phyloP scores from a whole-genome alignment of 2,888 invertebrate species.

The Eristalis arbustorum region DNA sequence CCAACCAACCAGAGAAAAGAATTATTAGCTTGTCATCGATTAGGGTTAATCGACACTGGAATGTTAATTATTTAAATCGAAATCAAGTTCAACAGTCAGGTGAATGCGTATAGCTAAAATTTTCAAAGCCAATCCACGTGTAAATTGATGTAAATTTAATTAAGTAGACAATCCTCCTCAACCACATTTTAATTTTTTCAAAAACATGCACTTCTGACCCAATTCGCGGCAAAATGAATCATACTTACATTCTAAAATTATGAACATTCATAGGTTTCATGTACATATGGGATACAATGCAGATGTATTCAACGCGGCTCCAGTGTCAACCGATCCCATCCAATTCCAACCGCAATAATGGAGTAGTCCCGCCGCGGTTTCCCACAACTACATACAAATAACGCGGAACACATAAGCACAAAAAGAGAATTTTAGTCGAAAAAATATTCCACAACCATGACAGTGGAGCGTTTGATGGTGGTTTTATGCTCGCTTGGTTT shows the following conservation, averaged over 20 bases:
- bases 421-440: neutral
- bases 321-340: constrained; percentile 26
- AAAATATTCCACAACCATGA: neutral
- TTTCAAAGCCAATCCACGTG: no score
- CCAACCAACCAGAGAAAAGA: no score
- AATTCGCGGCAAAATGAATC: no score
- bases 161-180: no score
- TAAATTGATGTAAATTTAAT: no score
- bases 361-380: constrained; percentile 48
- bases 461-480: neutral
- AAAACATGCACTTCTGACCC: no score
- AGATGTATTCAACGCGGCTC: neutral
- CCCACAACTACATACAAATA: constrained; percentile 35
- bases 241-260: neutral
- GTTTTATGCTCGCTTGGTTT: neutral
- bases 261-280: neutral
- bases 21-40: no score
- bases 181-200: no score
- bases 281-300: neutral
- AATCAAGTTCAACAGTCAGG: no score
- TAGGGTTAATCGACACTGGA: no score
- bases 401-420: neutral
- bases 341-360: constrained; percentile 54
- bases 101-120: no score
- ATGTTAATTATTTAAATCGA: no score